A percentile compares a stretch with the other conserved stretches of the same genome.
Conservation (phyloP, 64 coral and sea anemone genomes). For the Stichodactyla mertensii region DNA sequence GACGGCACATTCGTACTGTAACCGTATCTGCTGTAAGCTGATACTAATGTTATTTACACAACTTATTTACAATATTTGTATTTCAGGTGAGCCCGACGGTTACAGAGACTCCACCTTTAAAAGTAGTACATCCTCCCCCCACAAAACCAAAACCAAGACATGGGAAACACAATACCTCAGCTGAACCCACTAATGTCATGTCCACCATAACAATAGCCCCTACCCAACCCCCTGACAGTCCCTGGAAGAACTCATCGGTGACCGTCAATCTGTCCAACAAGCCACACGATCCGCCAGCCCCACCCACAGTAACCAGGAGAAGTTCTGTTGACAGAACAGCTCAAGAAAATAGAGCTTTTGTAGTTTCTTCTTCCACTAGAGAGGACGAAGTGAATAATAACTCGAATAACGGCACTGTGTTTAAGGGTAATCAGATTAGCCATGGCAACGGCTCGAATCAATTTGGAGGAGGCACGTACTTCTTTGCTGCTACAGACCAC, state of each 20-base stretch:
- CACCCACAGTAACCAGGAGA: conserved; percentile 26
- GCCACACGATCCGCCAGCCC: not conserved
- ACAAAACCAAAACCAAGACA: conserved; percentile 28
- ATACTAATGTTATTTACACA: not conserved
- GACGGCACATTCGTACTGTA: too few relatives aligned
- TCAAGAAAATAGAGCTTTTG: conserved; percentile 74
- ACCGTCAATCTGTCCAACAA: conserved; percentile 26
- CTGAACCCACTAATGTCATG: conserved; percentile 10
- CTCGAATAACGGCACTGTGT: conserved; percentile 15
- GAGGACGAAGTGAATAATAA: conserved; percentile 52
- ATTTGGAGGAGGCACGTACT: conserved; percentile 64
- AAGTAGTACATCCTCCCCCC: conserved; percentile 8
- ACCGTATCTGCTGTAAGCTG: not conserved
- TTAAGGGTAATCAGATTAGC: not conserved
- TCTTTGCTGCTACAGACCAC: conserved; percentile 81
- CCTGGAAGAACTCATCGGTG: not conserved
- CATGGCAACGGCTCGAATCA: conserved; percentile 3
- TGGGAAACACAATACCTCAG: not conserved
- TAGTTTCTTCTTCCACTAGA: conserved; percentile 53
- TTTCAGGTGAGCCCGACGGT: conserved; percentile 38
- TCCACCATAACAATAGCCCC: conserved; percentile 44
- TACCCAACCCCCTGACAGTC: not conserved
- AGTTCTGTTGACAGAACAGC: conserved; percentile 67
- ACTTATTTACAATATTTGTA: not conserved
- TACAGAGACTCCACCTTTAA: conserved; percentile 18